Evolutionary conservation across 2,888 invertebrate genomes (phyloP).

Genomic region (Sericinus montela): DNA sequence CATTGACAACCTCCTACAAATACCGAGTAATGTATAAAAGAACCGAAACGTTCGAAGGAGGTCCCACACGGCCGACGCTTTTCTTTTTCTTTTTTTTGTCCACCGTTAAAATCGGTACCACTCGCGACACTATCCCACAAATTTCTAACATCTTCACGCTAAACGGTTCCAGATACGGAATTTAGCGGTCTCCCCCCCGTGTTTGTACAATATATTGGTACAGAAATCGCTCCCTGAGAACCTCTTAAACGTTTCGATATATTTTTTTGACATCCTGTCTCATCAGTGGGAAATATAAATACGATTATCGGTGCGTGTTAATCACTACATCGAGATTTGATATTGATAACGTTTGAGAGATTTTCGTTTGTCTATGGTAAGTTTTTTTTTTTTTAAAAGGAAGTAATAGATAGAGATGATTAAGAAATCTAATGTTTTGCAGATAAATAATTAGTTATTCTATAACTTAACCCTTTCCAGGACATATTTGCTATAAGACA

Average conservation of each 20-base stretch:
- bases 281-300: slow-evolving; percentile 66
- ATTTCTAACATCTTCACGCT: slow-evolving; percentile 34
- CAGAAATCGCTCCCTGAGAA: slow-evolving; percentile 40
- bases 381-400: neutral
- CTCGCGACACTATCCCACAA: slow-evolving; percentile 27
- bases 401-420: neutral
- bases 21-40: slow-evolving; percentile 2
- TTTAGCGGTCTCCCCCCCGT: slow-evolving; percentile 67
- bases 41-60: slow-evolving; percentile 6
- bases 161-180: slow-evolving; percentile 66
- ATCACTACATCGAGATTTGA: slow-evolving; percentile 11
- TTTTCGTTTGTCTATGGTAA: neutral
- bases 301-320: slow-evolving; percentile 42
- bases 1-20: slow-evolving; percentile 4
- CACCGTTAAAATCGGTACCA: slow-evolving; percentile 21
- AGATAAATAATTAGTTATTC: too few relatives aligned
- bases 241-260: slow-evolving; percentile 34
- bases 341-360: neutral
- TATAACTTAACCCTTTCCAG: too few relatives aligned
- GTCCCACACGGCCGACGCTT: neutral
- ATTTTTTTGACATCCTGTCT: slow-evolving; percentile 47
- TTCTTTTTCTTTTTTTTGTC: slow-evolving; percentile 20
- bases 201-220: slow-evolving; percentile 59
- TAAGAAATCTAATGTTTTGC: neutral
- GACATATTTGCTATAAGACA: too few relatives aligned